phyloP scores from a whole-genome alignment of 2,113 vertebrate genomes.

The Sander lucioperca region DNA sequence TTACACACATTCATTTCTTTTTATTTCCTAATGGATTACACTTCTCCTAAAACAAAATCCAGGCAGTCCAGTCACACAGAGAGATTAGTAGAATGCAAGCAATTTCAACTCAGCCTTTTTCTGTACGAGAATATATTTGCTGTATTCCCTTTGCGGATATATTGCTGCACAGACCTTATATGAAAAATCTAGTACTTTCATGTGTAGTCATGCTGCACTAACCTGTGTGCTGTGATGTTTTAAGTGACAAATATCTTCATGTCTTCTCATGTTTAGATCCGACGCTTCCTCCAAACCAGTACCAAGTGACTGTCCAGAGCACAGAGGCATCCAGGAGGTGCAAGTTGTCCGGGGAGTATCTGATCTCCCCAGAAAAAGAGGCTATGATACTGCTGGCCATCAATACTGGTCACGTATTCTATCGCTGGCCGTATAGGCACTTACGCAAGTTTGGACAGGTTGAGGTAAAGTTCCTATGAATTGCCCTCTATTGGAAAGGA shows the following conservation, averaged over 20 bases:
- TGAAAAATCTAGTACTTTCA: neutral
- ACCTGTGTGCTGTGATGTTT: conserved; percentile 4
- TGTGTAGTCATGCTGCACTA: neutral
- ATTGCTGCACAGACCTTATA: neutral
- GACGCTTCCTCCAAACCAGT: conserved; percentile 74
- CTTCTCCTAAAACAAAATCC: conserved; percentile 27
- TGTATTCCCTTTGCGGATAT: conserved; percentile 7
- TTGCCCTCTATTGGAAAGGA: neutral
- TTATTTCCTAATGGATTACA: conserved; percentile 64
- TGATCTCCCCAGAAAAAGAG: conserved; percentile 81
- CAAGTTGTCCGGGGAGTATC: conserved; percentile 84
- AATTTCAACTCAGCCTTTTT: conserved; percentile 30
- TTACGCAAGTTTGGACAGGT: conserved; percentile 90
- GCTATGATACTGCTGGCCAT: conserved; percentile 80
- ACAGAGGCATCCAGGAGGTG: conserved; percentile 87
- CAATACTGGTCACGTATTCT: conserved; percentile 68
- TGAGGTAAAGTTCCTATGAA: conserved; percentile 81
- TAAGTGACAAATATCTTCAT: neutral
- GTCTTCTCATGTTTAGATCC: conserved; percentile 30
- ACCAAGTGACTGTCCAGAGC: conserved; percentile 83
- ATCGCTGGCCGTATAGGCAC: conserved; percentile 89
- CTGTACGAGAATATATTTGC: conserved; percentile 1
- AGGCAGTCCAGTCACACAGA: conserved; percentile 12
- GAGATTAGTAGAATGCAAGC: conserved; percentile 49
- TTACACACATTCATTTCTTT: conserved; percentile 62